Evolutionary conservation across 2,113 vertebrate species (phyloP).

Genomic region (Crotalus tigris): DNA sequence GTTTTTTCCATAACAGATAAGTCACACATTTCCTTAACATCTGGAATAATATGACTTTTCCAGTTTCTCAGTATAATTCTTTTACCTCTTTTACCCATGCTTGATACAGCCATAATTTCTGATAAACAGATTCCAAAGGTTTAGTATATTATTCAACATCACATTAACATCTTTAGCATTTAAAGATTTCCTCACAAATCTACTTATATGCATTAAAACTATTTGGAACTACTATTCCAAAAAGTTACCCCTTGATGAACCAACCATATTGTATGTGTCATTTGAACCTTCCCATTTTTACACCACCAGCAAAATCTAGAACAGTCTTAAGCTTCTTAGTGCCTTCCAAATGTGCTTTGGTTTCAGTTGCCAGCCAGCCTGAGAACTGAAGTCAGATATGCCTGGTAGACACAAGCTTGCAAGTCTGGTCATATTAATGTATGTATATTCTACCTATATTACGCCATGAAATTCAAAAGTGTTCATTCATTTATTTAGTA

Average conservation of each 20-base stretch:
- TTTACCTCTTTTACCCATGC: not conserved
- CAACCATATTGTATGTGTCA: not conserved
- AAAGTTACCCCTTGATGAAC: not conserved
- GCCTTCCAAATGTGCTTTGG: not conserved
- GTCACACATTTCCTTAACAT: not conserved
- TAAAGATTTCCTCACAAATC: not conserved
- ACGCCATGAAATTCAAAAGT: not conserved
- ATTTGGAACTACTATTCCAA: not conserved
- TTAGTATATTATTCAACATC: not conserved
- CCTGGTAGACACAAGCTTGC: not conserved
- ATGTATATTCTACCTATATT: not conserved
- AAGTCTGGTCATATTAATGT: not conserved
- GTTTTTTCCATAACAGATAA: not conserved
- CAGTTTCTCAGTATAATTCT: not conserved
- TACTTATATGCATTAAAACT: not conserved
- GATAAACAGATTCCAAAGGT: not conserved
- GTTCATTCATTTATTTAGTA: not conserved
- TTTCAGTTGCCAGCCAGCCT: not conserved
- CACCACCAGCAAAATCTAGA: not conserved
- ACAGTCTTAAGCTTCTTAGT: not conserved
- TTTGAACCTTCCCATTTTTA: not conserved
- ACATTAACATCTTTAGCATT: not conserved
- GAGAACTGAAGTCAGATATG: not conserved
- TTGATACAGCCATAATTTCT: not conserved
- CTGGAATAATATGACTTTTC: not conserved